phyloP scores from a whole-genome alignment of 2,797 vertebrate species.

The Alca torda region DNA sequence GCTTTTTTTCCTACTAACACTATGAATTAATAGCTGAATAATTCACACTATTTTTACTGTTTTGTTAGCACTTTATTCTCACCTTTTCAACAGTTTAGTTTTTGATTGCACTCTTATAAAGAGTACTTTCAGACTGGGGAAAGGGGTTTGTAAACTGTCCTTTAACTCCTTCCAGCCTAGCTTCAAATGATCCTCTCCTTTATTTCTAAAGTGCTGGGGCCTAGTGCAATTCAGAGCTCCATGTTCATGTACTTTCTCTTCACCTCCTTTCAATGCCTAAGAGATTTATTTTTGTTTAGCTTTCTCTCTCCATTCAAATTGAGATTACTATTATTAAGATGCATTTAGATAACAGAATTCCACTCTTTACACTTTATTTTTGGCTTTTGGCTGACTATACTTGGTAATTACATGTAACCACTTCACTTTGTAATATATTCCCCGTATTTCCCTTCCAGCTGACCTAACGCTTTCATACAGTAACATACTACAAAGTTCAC shows the following conservation, averaged over 20 bases:
- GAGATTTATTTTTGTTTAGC: slow-evolving; percentile 59
- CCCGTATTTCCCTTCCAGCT: slow-evolving; percentile 56
- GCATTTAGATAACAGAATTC: slow-evolving; percentile 34
- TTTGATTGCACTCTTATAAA: neutral
- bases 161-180: neutral
- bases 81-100: neutral
- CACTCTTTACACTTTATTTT: slow-evolving; percentile 43
- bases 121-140: neutral
- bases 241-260: slow-evolving; percentile 21
- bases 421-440: slow-evolving; percentile 57
- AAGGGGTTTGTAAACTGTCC: neutral
- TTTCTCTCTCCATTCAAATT: slow-evolving; percentile 40
- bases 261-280: neutral
- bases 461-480: slow-evolving; percentile 63
- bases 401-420: slow-evolving; percentile 59
- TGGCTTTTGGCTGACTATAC: slow-evolving; percentile 23
- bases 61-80: neutral
- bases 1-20: neutral
- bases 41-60: neutral
- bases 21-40: neutral
- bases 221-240: neutral
- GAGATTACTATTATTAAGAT: slow-evolving; percentile 43
- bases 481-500: slow-evolving; percentile 58
- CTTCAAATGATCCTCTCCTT: neutral
- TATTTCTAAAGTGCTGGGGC: neutral